Base-by-base conservation (phyloP, 2,113 vertebrate species). In the Sinosuthora webbiana region DNA sequence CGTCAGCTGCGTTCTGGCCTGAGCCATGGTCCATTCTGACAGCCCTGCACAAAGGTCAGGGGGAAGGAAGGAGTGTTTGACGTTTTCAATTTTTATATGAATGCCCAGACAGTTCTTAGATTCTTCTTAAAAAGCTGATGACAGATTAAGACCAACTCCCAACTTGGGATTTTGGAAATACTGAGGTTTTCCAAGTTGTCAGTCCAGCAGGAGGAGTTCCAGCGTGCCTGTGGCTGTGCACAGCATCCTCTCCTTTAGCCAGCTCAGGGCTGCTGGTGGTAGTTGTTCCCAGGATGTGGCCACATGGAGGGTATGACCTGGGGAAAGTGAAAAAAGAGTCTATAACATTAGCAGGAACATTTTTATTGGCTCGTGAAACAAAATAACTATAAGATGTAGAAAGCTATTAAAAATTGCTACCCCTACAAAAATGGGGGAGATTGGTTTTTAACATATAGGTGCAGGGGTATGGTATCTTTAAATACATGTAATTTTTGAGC, bases 131-230 rank as follows among this genome's bases (percentile, higher is more conserved):
- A 95, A 93, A 80, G 79, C 20, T 83, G 80, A 31, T 87, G 83
- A 88, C 68, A 83, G 92, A 86, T 75, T 59, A 67, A 86, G 73
- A 93, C 70, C 35, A 59, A 69, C 71, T 92, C 79, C 39, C 94
- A 88, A 1, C 3, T 42, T 73, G 50, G 50, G 33, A 56, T 71
- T 94, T 77, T 88, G 79, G 85, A 92, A 86, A 81, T 74, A 44
- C 15, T 47, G 83, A 65, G 41, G 35, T 94, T 94, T 96, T 94
- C 90, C 88, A 68, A 37, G 65, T 20, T 74, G 41, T 68, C 81
- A 81, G 6, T 90, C 64, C 85, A 89, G 44, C 47, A 50, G 87
- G 82, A 95, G 49, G 18, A 57, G 73, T 83, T 95, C 50, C 94
- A 93, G 80, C 0, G 0, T 67, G 79, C 55, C 70, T 59, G 50